These are phyloP conservation scores for Strigamia maritima DNA, from an alignment of 2,888 invertebrate genomes.

Conservation along the genomic window DNA sequence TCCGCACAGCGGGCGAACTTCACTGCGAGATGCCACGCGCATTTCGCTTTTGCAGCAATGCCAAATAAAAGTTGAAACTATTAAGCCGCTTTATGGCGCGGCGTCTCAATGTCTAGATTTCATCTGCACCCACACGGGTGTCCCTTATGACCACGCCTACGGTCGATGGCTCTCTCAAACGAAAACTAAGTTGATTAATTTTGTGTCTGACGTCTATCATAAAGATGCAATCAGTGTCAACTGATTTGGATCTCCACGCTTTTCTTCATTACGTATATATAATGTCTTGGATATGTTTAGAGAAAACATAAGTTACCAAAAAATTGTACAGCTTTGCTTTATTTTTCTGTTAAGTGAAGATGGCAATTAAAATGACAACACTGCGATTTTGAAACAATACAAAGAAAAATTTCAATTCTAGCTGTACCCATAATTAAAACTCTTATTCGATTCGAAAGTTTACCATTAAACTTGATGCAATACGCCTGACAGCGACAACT, in stretches of 20 bases:
- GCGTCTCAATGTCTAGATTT: constrained; percentile 16
- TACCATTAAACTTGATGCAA: neutral
- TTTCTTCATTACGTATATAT: neutral
- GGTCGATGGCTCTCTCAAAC: constrained; percentile 1
- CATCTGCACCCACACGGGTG: constrained; percentile 20
- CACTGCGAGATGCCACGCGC: constrained; percentile 3
- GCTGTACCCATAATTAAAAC: constrained; percentile 8
- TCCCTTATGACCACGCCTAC: constrained; percentile 24
- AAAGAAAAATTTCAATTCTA: neutral
- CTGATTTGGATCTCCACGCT: neutral
- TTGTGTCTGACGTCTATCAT: neutral
- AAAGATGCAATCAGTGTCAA: constrained; percentile 12
- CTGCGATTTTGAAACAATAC: neutral
- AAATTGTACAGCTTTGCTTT: neutral
- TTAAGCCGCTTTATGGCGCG: neutral
- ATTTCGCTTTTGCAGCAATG: neutral
- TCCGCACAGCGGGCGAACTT: constrained; percentile 26
- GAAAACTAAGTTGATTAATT: constrained; percentile 21
- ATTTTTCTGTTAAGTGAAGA: neutral
- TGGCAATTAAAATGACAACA: neutral
- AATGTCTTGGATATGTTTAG: neutral
- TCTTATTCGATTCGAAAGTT: neutral
- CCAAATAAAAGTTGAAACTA: constrained; percentile 8
- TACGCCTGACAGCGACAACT: constrained; percentile 13
- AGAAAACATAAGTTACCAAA: neutral